A percentile compares a stretch with the other conserved stretches of the same genome.
Evolutionary conservation across 2,888 invertebrate genomes (phyloP).

Genomic region (Saturnia japonica): DNA sequence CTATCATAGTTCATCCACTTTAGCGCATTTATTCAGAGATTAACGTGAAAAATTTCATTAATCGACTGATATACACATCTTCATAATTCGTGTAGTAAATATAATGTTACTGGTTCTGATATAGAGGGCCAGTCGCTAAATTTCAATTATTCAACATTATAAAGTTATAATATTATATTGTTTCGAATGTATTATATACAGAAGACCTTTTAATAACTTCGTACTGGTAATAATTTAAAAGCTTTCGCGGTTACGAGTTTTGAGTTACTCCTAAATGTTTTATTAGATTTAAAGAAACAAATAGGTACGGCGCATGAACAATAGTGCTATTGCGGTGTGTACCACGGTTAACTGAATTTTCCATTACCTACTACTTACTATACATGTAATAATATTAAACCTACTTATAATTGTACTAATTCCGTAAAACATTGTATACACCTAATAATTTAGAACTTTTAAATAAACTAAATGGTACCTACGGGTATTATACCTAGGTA

Average conservation of each 20-base stretch:
- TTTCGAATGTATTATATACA: background rate
- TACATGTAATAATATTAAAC: background rate
- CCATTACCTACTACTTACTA: too few relatives aligned
- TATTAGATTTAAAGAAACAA: background rate
- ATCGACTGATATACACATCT: too few relatives aligned
- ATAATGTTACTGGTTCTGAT: too few relatives aligned
- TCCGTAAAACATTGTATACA: background rate
- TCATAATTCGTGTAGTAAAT: too few relatives aligned
- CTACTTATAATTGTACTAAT: background rate
- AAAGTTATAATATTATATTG: too few relatives aligned
- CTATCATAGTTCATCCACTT: background rate
- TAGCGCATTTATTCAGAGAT: background rate
- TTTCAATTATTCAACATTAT: too few relatives aligned
- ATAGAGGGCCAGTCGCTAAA: too few relatives aligned
- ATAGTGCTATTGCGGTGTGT: background rate
- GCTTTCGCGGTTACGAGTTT: background rate
- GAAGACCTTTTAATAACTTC: background rate
- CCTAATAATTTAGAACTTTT: background rate
- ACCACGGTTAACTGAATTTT: background rate
- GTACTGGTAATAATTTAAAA: background rate
- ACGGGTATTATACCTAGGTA: too few relatives aligned
- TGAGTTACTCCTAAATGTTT: background rate
- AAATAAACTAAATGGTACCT: too few relatives aligned
- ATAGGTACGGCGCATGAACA: background rate
- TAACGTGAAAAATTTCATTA: background rate